phyloP scores from a whole-genome alignment of 2,797 vertebrate species.

The Sylvilagus floridanus region DNA sequence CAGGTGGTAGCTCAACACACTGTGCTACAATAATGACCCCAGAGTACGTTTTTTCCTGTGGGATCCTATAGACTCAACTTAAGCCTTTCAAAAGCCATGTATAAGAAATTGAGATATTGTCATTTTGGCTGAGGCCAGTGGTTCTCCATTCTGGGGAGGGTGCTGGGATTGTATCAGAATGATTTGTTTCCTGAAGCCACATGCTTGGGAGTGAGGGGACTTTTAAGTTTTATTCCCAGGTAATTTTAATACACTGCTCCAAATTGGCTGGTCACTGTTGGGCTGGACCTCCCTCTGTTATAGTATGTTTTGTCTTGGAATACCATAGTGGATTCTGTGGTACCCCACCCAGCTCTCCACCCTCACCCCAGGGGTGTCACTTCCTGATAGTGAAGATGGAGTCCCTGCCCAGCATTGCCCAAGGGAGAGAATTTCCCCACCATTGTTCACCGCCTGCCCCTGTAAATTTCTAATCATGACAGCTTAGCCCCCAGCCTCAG shows the following conservation, averaged over 20 bases:
- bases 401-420: not conserved
- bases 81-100: not conserved
- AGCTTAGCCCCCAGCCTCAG: not conserved
- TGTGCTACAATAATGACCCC: too few species aligned
- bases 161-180: not conserved
- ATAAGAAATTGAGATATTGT: not conserved
- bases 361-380: not conserved
- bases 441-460: not conserved
- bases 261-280: not conserved
- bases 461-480: not conserved
- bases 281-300: not conserved
- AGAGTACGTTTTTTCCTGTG: not conserved
- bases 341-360: accelerated
- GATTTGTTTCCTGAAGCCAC: not conserved
- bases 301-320: not conserved
- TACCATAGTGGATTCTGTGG: not conserved
- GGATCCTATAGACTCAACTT: not conserved
- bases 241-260: not conserved
- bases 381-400: not conserved
- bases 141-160: not conserved
- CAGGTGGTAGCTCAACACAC: too few species aligned
- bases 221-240: not conserved
- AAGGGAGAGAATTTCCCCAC: not conserved
- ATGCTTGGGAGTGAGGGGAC: not conserved
- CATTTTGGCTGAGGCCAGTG: not conserved